Base-by-base conservation (phyloP, 2,888 invertebrate genomes). In the Lycocerus yunnanus region DNA sequence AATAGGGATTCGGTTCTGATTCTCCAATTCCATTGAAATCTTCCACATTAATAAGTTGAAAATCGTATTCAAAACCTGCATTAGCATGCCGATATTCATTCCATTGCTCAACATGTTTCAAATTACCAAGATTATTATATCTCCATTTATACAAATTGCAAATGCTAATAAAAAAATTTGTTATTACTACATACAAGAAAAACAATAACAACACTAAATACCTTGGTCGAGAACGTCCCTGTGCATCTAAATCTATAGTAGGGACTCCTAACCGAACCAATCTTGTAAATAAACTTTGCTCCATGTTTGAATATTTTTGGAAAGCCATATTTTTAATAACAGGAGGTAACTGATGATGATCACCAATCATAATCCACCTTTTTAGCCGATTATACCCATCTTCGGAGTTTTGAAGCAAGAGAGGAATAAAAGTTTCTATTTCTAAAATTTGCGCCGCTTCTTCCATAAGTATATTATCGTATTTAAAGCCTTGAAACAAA, bases 271-370 rank as follows among this genome's bases (percentile, higher is more conserved):
- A 90, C 8, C 98, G 90, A 13, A 99, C 98, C 86, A 99, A 93
- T 78, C 99, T 90, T 0, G 99, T 97, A 87, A 99, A 99, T 60
- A 99, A 89, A 70, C 97, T 97, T 88, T 99, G 99, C 84, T 99
- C 99, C 99, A 99, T 99, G 85, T 99, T 99, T 71, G 97, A 98
- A 88, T 97, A 99, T 86, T 99, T 99, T 88, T 99, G 99, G 89
- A 99, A 99, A 8, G 99, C 99, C 96, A 99, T 98, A 87, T 99
- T 99, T 88, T 99, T 99, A 66, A 99, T 98, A 11, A 99, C 98
- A 0, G 99, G 99, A 0, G 99, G 99, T 81, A 99, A 89, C 88
- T 99, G 99, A 88, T 99, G 98, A 87, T 99, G 99, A 88, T 96
- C 99, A 0, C 99, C 99, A 83, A 99, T 99, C 99, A 99, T 99